Evolutionary conservation across 2,797 vertebrate genomes (phyloP), one percentile per base, ranked within the genome.

Genomic region (Halcyon chelicuti): DNA sequence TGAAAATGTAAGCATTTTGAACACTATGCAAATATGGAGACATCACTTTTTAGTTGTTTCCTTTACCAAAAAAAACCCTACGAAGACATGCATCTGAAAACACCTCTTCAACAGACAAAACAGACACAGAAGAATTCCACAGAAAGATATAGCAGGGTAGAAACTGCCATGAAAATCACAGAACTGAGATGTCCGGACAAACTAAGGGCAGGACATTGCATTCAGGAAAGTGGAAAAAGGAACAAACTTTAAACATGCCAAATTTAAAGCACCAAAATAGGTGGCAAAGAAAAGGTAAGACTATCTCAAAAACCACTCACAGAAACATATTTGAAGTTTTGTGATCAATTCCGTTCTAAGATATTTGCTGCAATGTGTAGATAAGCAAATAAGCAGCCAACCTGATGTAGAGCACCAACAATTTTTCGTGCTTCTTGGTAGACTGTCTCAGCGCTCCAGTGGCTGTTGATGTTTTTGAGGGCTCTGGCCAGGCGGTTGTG

Each of bases 341-440:
- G 9, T 23, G 35, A 58, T 46, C 7, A 14, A 7, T 6, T 83
- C n/a, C 79, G 14, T 16, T 62, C 17, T 66, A 71, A 42, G 49
- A 15, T 4, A 71, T 28, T 33, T 28, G 26, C 19, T 61, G 31
- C 31, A 62, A 54, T 0, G 5, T 17, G 63, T 12, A n/a, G 44
- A 9, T 4, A 51, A 85, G 12, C 14, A 76, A 74, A 37, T 12
- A 40, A 16, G 51, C 42, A 51, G 40, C 89, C 52, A 97, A 99
- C 99, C 99, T 99, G 99, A 97, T 99, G 99, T 85, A 99, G 96
- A 31, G 99, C 99, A 18, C 99, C 99, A 0, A 99, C 93, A 37
- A 99, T 99, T 97, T 99, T 99, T 65, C 99, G 99, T 2, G 99
- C 94, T 97, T 99, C 99, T 93, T 99, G 99, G 96, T 99, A 99